Evolutionary conservation across 2,797 vertebrate species (phyloP).

Genomic region (Clarias laeviceps): DNA sequence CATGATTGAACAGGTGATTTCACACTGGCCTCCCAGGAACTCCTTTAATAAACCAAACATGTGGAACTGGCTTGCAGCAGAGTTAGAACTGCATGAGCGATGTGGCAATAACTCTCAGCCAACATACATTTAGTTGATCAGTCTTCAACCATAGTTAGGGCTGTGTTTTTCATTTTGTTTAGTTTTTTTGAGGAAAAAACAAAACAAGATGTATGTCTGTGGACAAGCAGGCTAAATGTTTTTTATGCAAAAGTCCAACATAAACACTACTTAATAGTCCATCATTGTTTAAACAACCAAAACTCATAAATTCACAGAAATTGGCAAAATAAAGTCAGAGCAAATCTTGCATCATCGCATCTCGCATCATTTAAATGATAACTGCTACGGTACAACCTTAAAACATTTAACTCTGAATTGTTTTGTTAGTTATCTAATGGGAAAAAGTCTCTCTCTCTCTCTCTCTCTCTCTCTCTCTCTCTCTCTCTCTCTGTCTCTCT

Average conservation of each 20-base stretch:
- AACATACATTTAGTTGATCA: not conserved
- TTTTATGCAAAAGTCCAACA: not conserved
- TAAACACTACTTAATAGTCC: not conserved
- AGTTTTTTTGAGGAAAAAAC: not conserved
- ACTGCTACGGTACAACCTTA: not conserved
- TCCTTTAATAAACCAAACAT: too few relatives aligned
- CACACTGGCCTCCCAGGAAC: too few relatives aligned
- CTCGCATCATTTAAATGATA: not conserved
- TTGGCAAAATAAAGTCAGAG: not conserved
- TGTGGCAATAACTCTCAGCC: too few relatives aligned
- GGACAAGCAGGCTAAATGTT: not conserved
- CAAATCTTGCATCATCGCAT: not conserved
- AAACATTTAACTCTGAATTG: too few relatives aligned
- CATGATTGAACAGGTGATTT: too few relatives aligned
- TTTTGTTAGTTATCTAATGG: not conserved
- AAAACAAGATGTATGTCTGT: not conserved
- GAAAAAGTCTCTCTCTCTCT: not conserved
- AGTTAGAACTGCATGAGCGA: too few relatives aligned
- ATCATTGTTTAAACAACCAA: not conserved
- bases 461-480: not conserved
- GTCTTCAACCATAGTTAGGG: not conserved
- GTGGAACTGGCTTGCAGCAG: too few relatives aligned
- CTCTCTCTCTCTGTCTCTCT: not conserved
- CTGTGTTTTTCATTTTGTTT: too few relatives aligned
- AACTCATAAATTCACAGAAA: not conserved